A percentile compares a stretch with the other conserved stretches of the same genome.
phyloP scores from a whole-genome alignment of 1,140 invertebrate species.

The Ostrea denselamellosa region DNA sequence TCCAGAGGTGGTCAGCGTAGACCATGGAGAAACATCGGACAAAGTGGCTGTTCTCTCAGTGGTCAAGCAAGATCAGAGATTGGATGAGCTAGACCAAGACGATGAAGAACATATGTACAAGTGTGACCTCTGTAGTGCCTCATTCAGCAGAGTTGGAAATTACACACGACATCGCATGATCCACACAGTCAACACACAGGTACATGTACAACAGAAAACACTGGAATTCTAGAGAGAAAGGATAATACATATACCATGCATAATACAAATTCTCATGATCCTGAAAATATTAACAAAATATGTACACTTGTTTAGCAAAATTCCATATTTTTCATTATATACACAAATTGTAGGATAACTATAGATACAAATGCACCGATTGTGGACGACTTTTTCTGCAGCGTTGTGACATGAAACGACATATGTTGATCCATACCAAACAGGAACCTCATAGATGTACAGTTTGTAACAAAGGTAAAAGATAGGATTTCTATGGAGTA shows the following conservation, averaged over 20 bases:
- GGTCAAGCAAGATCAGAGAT: conserved; percentile 11
- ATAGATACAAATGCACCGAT: conserved; percentile 68
- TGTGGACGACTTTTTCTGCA: conserved; percentile 76
- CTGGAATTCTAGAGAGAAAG: too few species aligned
- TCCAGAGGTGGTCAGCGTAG: neutral
- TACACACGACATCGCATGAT: conserved; percentile 56
- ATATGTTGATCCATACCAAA: conserved; percentile 74
- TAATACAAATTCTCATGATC: too few species aligned
- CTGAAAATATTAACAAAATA: too few species aligned
- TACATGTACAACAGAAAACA: neutral
- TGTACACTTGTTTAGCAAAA: too few species aligned
- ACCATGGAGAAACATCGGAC: neutral
- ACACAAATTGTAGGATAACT: conserved; percentile 46
- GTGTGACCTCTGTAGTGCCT: conserved; percentile 56
- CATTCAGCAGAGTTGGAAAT: conserved; percentile 54
- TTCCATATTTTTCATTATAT: too few species aligned
- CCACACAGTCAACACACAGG: conserved; percentile 55
- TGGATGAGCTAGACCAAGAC: neutral
- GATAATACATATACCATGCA: too few species aligned
- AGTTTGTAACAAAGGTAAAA: conserved; percentile 72
- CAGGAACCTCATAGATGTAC: conserved; percentile 74
- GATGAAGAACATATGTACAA: conserved; percentile 19
- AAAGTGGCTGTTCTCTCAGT: neutral
- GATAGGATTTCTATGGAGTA: neutral
- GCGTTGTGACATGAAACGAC: conserved; percentile 76